A percentile compares a stretch with the other conserved stretches of the same genome.
These are phyloP conservation scores for Nomia melanderi DNA, from an alignment of 1,140 invertebrate genomes.

Conservation along the genomic window DNA sequence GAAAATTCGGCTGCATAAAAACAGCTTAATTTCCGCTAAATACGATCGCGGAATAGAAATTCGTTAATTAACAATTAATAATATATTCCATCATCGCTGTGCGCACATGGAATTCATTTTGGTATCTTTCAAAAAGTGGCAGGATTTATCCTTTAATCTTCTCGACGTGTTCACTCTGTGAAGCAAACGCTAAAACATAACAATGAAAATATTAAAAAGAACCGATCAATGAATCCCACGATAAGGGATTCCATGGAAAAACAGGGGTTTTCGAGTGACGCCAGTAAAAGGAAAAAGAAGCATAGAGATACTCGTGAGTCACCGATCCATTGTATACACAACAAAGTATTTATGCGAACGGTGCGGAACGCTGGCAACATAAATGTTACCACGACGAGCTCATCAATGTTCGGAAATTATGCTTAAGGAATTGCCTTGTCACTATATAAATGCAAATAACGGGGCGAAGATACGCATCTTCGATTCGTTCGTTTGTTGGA, in stretches of 20 bases:
- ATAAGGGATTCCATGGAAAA: not conserved
- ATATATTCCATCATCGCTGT: not conserved
- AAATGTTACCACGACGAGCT: not conserved
- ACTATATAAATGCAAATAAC: constrained; percentile 43
- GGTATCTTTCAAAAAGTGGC: too few relatives aligned
- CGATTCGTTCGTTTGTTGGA: constrained; percentile 17
- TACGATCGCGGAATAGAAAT: not conserved
- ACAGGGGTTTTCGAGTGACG: not conserved
- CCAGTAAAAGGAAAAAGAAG: too few relatives aligned
- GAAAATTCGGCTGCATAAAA: constrained; percentile 1
- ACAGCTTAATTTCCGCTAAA: not conserved
- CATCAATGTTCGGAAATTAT: constrained; percentile 6
- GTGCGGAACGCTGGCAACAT: not conserved
- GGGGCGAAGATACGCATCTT: constrained; percentile 29
- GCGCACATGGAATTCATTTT: too few relatives aligned
- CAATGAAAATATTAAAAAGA: not conserved
- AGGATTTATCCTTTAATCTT: too few relatives aligned
- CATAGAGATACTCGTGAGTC: not conserved
- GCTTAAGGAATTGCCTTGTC: not conserved
- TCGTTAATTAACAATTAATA: too few relatives aligned
- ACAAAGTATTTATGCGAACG: not conserved
- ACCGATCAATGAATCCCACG: not conserved
- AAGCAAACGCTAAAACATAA: not conserved
- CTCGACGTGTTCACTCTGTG: too few relatives aligned
- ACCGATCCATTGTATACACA: not conserved